Evolutionary conservation across 2,888 invertebrate genomes (phyloP).

Genomic region (Brenthis hecate): DNA sequence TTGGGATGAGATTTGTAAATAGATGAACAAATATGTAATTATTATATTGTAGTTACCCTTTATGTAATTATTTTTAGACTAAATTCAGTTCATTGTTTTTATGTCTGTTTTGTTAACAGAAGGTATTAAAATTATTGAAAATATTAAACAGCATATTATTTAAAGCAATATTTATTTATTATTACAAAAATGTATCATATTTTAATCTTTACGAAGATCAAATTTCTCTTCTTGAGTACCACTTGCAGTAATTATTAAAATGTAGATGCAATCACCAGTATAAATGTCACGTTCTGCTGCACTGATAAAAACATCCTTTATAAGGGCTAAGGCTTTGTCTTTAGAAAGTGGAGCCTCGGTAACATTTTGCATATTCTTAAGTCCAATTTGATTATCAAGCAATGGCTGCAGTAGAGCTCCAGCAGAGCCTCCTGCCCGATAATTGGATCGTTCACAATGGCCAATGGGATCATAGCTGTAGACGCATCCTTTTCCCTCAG

Average conservation of each 20-base stretch:
- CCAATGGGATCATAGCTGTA: constrained; percentile 99
- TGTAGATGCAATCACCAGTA: constrained; percentile 95
- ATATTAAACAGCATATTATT: constrained; percentile 46
- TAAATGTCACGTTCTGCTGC: constrained; percentile 99
- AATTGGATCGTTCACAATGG: constrained; percentile 92
- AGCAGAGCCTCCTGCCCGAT: constrained; percentile 95
- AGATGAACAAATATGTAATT: constrained; percentile 71
- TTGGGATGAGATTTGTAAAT: constrained; percentile 67
- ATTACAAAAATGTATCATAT: constrained; percentile 45
- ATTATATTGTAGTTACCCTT: constrained; percentile 66
- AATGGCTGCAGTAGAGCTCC: constrained; percentile 95
- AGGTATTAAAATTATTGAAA: constrained; percentile 38
- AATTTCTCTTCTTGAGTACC: constrained; percentile 90
- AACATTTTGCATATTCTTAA: constrained; percentile 91
- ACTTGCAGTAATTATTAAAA: constrained; percentile 93
- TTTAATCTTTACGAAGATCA: constrained; percentile 93
- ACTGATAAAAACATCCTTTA: constrained; percentile 98
- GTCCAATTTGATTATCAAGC: constrained; percentile 97
- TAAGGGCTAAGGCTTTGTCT: constrained; percentile 91
- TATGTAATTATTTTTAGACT: constrained; percentile 64
- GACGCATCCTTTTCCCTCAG: constrained; percentile 95
- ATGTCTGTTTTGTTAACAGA: constrained; percentile 44
- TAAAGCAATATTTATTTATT: constrained; percentile 40
- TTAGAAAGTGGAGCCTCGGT: constrained; percentile 84
- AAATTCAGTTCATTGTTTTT: constrained; percentile 69